Evolutionary conservation across 2,888 invertebrate species (phyloP), one percentile per base, ranked within the genome.

Genomic region (Lasioglossum leucozonium): DNA sequence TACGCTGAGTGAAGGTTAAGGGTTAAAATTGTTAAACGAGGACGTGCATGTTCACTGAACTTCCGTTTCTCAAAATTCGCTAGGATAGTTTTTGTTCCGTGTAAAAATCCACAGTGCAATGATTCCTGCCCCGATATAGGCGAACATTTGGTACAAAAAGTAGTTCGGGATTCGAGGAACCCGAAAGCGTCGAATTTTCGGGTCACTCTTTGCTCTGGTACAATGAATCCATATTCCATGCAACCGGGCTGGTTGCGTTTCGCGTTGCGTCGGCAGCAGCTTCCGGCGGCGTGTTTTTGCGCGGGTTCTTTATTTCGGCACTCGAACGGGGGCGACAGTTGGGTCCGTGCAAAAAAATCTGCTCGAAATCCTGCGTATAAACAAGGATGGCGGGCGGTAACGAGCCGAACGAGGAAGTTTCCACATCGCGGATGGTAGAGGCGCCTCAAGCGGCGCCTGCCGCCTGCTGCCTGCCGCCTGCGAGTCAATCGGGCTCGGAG

Each of bases 401-500:
- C 79, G 75, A 83, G 79, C 72, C 77, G 58, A 34, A 73, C 83
- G 74, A 86, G 86, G 81, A 76, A 81, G 89, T 90, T 89, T 89
- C 80, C 85, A 86, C 88, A 79, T 86, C 72, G 85, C 85, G 86
- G 86, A 84, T 87, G 80, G 85, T 84, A 74, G 90, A 84, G 88
- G 91, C 89, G 91, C 91, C 87, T 88, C 87, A 82, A 87, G 87
- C 88, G 85, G 88, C 89, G 88, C 87, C 83, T 77, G 88, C 62
- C 62, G 62, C 62, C 62, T 58, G 62, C 62, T 26, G 62, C 16
- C 62, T 30, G 62, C 62, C 62, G 62, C 30, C 89, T 85, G 87
- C 85, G 89, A 85, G 91, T 92, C 91, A 90, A 91, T 92, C 91
- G 90, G 86, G 88, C 86, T 85, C 87, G 83, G 88, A 90, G 90